Evolutionary conservation across 2,113 vertebrate genomes (phyloP), one percentile per base, ranked within the genome.

Genomic region (Deroptyus accipitrinus): DNA sequence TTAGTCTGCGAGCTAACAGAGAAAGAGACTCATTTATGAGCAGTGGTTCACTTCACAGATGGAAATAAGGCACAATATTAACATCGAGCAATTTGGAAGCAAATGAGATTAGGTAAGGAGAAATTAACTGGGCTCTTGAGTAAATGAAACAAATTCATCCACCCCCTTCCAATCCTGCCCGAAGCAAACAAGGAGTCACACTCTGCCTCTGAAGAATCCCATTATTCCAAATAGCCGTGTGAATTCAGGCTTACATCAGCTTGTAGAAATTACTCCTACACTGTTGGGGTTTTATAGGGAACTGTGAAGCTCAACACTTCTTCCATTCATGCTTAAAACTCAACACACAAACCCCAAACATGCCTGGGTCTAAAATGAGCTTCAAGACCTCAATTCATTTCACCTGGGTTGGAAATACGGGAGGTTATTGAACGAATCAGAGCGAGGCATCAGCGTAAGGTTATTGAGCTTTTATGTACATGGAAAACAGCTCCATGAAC

Each of bases 81-180:
- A 91, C 81, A 89, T 63, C 78, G 11, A 90, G 83, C 49, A 92
- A 88, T 94, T 61, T 62, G 52, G 88, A 73, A 24, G 73, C 63
- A 95, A 94, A 96, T 85, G 82, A 94, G 59, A 96, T 94, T 92
- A 94, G 81, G 82, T 62, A 64, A 92, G 16, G 75, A 91, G 87
- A 87, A 93, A 95, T 92, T 78, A 95, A 95, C 72, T 90, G 86
- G 25, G 81, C 61, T 95, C 75, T 89, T 76, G 70, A 52, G 63
- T 81, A 96, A 96, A 92, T 63, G 55, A 92, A 92, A 85, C 37
- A 54, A 91, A 94, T 83, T 85, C 78, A 95, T 79, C 87, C 39
- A 39, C 59, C 31, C 55, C 74, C 74, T 89, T 91, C 75, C 75
- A 85, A 68, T 62, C 51, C 54, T 35, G 96, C 94, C 87, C 48